These are phyloP conservation scores for Heliconius himera DNA, from an alignment of 1,140 invertebrate species.

Conservation along the genomic window DNA sequence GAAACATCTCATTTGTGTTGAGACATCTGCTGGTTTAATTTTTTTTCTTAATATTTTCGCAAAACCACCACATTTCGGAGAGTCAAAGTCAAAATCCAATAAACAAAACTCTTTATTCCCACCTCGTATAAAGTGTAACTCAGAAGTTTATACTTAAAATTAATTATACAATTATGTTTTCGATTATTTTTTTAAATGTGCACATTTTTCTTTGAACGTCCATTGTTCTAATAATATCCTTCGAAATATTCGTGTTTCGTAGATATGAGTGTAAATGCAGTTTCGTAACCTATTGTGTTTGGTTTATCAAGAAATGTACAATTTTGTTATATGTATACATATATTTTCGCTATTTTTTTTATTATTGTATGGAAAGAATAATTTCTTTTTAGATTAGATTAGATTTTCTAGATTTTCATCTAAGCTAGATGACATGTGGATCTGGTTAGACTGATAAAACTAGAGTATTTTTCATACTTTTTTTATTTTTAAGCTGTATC, in stretches of 20 bases:
- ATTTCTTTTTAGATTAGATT: too few relatives aligned
- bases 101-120: background rate
- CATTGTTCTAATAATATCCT: constrained; percentile 10
- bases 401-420: too few relatives aligned
- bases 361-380: too few relatives aligned
- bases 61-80: too few relatives aligned
- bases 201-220: background rate
- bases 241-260: constrained; percentile 2
- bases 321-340: background rate
- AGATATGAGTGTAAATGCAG: background rate
- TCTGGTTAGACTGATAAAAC: too few relatives aligned
- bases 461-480: too few relatives aligned
- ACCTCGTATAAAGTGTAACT: background rate
- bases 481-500: too few relatives aligned
- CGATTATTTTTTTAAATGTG: constrained; percentile 1
- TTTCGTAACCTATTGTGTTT: background rate
- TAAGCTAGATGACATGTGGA: too few relatives aligned
- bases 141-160: background rate
- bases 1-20: too few relatives aligned
- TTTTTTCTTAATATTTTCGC: background rate
- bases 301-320: background rate
- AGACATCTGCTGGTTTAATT: too few relatives aligned
- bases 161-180: background rate
- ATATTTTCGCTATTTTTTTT: too few relatives aligned
- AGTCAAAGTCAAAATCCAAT: background rate